Evolutionary conservation across 2,888 invertebrate genomes (phyloP), one percentile per base, ranked within the genome.

Genomic region (Drosophila kanekoi): DNA sequence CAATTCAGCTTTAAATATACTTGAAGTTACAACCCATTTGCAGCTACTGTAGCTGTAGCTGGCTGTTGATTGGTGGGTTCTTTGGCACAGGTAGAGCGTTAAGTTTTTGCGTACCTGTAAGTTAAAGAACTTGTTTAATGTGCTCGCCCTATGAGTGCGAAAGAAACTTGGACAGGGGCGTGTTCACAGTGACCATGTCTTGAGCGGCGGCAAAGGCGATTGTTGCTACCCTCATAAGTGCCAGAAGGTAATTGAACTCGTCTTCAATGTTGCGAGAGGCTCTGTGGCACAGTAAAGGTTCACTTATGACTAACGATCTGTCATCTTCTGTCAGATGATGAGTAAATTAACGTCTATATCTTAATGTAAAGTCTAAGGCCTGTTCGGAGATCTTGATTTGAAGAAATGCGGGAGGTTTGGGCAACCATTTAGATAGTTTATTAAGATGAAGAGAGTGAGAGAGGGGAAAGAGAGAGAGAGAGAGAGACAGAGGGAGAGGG

Each of bases 301-400:
- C 28, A 60, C 41, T 74, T 54, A 45, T 68, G 60, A 78, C 35
- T 14, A 59, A 64, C 76, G 79, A 76, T 78, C 79, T 64, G 76
- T 76, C 79, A 79, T 64, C 57, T 48, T 40, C 37, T 47, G 32
- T 32, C 38, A 4, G 51, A 20, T 37, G 45, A 59, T 54, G 62
- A 33, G 35, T 69, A 64, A 78, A 76, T 79, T 76, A 58, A 61
- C 63, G 75, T 61, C 75, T 75, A 61, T 20, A 76, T 79, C 37
- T 54, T 56, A 47, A 51, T 48, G 48, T 11, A 11, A 11, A 40
- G 37, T 48, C 16, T 45, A 53, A 48, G 59, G 9, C n/a, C 3
- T 16, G n/a, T 16, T 48, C 5, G n/a, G 9, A 41, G 47, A 52
- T 67, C 14, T 57, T 56, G 48, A 59, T 59, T 61, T 64, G 38